Conservation (phyloP, 2,113 vertebrate genomes). For the Cichladusa arquata region DNA sequence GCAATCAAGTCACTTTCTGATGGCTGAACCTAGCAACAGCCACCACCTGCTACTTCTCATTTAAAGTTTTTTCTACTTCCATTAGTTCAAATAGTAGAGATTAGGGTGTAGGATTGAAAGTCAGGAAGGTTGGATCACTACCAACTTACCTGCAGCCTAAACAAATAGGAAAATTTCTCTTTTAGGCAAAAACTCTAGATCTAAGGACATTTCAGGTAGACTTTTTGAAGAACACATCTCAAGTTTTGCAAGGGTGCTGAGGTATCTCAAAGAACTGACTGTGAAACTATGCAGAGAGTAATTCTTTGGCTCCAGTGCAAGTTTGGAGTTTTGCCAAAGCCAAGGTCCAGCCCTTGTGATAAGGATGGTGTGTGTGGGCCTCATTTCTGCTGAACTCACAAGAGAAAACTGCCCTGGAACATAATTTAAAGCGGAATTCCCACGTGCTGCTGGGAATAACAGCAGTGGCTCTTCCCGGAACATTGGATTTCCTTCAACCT, state of each 20-base stretch:
- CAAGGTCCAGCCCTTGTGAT: background rate
- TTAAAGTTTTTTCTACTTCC: background rate
- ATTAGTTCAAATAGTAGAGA: background rate
- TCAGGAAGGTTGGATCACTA: background rate
- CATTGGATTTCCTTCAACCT: background rate
- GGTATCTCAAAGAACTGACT: background rate
- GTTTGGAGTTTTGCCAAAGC: background rate
- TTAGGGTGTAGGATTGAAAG: background rate
- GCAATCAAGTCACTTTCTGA: background rate
- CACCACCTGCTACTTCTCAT: background rate
- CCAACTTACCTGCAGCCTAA: background rate
- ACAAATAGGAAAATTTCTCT: background rate
- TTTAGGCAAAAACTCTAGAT: background rate
- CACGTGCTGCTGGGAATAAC: background rate
- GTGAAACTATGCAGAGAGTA: background rate
- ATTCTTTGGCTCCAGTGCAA: background rate
- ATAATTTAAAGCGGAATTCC: background rate
- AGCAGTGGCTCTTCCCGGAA: background rate
- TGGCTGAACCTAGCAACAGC: background rate
- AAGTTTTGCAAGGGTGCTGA: background rate
- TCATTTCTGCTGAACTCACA: background rate
- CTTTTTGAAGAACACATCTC: background rate
- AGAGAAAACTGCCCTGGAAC: background rate
- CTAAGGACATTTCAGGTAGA: background rate
- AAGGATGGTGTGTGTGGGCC: background rate